Base-by-base conservation (phyloP, 2,797 vertebrate species). In the Sarcoramphus papa region DNA sequence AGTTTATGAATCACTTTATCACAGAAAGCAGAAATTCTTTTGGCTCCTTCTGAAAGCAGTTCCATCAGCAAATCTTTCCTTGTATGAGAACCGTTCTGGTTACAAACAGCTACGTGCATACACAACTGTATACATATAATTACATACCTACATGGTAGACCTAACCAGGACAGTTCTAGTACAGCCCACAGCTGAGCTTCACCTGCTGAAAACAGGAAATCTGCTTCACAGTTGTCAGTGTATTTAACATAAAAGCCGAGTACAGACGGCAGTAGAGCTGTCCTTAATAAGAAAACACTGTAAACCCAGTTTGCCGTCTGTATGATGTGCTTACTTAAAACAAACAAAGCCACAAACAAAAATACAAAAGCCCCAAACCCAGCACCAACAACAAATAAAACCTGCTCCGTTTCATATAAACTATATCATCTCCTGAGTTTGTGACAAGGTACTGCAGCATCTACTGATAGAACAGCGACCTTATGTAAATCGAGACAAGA, bases 271-370 rank as follows among this genome's bases (percentile, higher is more conserved):
- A 37, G 27, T 17, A 21, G 53, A 81, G 65, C 54, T n/a, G 43
- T 69, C 79, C 89, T 81, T 90, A 91, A 63, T n/a, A 67, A 82
- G 88, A 75, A 80, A 88, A 72, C 7, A 27, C 73, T 83, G 63
- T n/a, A 93, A 88, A 77, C 33, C 22, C 57, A 23, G 81, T 67
- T 57, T 89, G 84, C 67, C 6, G 8, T 77, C 91, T 88, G 50
- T 51, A 67, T 23, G 30, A 93, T 23, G 56, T 53, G 70, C 51
- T 93, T 92, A 80, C 70, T 76, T 85, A 76, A 93, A 96, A 92
- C 82, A 96, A 95, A 90, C 35, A 30, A 76, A 94, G 50, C 64
- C 82, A 70, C 69, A 48, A 84, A 94, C 33, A 78, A 56, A 93
- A 90, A 79, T 22, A 35, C 20, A 9, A 6, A 83, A 86, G 40